Evolutionary conservation across 2,797 vertebrate genomes (phyloP).

Genomic region (Echeneis naucrates): DNA sequence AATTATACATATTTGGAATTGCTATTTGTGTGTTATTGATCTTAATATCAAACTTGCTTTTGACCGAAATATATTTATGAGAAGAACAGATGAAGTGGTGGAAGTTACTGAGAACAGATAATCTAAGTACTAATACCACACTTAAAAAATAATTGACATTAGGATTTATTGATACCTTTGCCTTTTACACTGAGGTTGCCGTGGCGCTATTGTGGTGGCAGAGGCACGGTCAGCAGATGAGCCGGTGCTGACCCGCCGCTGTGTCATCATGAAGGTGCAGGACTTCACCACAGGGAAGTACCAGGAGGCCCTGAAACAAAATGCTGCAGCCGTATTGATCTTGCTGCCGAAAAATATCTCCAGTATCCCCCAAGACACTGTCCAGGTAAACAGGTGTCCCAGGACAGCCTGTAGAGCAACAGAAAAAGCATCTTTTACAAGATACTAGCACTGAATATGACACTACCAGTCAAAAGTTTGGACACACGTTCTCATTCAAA

Average conservation of each 20-base stretch:
- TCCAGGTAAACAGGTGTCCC: slow-evolving; percentile 73
- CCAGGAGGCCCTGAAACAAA: slow-evolving; percentile 80
- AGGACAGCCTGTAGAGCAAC: background rate
- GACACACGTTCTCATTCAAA: too few relatives aligned
- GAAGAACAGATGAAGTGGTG: too few relatives aligned
- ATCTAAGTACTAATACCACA: too few relatives aligned
- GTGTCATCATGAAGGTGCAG: slow-evolving; percentile 84
- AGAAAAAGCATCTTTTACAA: background rate
- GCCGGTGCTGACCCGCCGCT: slow-evolving; percentile 80
- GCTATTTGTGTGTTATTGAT: too few relatives aligned
- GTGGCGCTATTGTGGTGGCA: slow-evolving; percentile 84
- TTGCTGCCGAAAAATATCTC: slow-evolving; percentile 82
- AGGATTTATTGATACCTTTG: background rate
- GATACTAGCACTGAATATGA: too few relatives aligned
- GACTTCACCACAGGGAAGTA: slow-evolving; percentile 83
- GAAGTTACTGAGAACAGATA: too few relatives aligned
- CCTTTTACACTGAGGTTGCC: slow-evolving; percentile 76
- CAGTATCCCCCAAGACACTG: slow-evolving; percentile 53
- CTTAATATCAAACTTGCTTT: too few relatives aligned
- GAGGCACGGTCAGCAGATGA: slow-evolving; percentile 84
- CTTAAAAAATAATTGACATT: background rate
- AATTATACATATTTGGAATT: too few relatives aligned
- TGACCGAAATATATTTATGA: background rate
- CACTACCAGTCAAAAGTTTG: too few relatives aligned
- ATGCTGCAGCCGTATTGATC: slow-evolving; percentile 84